These are phyloP conservation scores for Drosophila bipectinata DNA, from an alignment of 1,140 invertebrate genomes.

Conservation along the genomic window DNA sequence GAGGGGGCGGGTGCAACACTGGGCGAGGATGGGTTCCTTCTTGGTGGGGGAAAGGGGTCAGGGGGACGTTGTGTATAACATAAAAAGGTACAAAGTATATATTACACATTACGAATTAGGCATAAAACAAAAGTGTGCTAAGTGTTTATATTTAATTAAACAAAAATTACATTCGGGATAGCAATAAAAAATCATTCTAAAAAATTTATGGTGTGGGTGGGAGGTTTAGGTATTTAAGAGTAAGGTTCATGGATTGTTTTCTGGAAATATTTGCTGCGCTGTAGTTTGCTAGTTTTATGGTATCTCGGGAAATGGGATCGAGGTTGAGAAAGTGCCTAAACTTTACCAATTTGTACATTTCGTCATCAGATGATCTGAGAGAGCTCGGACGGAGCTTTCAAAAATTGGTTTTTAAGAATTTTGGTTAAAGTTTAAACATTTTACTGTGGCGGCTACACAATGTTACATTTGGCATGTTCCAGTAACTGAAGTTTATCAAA, in stretches of 20 bases:
- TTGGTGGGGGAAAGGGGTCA: neutral
- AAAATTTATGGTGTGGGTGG: slow-evolving; percentile 19
- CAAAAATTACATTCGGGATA: slow-evolving; percentile 36
- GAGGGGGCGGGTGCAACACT: slow-evolving; percentile 47
- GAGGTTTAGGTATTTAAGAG: neutral
- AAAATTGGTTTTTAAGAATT: slow-evolving; percentile 77
- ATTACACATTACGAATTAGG: slow-evolving; percentile 75
- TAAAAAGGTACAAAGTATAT: slow-evolving; percentile 81
- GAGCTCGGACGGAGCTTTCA: slow-evolving; percentile 75
- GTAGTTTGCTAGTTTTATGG: neutral
- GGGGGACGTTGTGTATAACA: slow-evolving; percentile 47
- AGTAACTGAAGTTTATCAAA: slow-evolving; percentile 52
- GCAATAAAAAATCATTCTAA: slow-evolving; percentile 38
- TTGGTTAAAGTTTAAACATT: slow-evolving; percentile 72
- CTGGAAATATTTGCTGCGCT: slow-evolving; percentile 61
- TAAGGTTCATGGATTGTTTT: slow-evolving; percentile 1
- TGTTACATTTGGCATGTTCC: slow-evolving; percentile 25
- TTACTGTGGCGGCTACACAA: slow-evolving; percentile 36
- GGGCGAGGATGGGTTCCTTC: slow-evolving; percentile 43
- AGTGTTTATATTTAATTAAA: slow-evolving; percentile 50
- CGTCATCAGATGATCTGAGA: slow-evolving; percentile 84
- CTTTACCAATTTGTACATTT: slow-evolving; percentile 84
- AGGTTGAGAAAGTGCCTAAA: slow-evolving; percentile 70
- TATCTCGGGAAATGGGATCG: slow-evolving; percentile 1
- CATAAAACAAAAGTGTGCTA: slow-evolving; percentile 76